Evolutionary conservation across 30 jellyfish, hydroid and myxozoan genomes (phyloP).

Genomic region (Cassiopea andromeda): DNA sequence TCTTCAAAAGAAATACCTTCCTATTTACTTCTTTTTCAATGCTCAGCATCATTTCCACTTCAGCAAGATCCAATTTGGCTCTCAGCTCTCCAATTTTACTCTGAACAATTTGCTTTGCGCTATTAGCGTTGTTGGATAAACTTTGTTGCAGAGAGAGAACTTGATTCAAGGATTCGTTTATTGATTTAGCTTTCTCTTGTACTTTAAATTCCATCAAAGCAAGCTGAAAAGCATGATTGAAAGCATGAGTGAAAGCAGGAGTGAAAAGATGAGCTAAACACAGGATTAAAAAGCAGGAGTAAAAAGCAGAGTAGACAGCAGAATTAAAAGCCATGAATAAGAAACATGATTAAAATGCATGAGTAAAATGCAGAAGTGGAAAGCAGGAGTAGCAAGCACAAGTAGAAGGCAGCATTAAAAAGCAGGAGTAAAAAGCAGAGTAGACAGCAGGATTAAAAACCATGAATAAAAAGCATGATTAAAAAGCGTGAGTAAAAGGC

Average conservation of each 20-base stretch:
- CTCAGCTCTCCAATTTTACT: constrained; percentile 5
- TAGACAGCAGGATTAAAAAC: no score
- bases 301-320: no score
- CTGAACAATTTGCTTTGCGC: constrained; percentile 31
- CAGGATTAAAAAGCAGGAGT: no score
- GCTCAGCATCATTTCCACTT: constrained; percentile 10
- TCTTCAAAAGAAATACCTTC: constrained; percentile 10
- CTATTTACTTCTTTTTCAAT: constrained; percentile 23
- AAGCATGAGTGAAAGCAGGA: not conserved
- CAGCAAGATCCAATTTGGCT: constrained; percentile 26
- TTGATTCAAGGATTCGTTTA: constrained; percentile 15
- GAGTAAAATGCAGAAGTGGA: no score
- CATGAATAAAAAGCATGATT: no score
- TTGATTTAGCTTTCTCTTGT: constrained; percentile 13
- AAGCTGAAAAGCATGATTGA: constrained; percentile 30
- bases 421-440: no score
- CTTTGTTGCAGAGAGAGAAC: constrained; percentile 1
- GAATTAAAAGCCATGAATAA: no score
- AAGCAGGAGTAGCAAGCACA: no score
- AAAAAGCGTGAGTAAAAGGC: no score
- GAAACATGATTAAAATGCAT: no score
- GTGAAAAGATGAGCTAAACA: no score
- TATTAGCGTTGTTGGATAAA: not conserved
- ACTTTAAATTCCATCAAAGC: constrained; percentile 47
- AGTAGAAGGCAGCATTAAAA: no score